A percentile compares a stretch with the other conserved stretches of the same genome.
Conservation (phyloP, 30 jellyfish, hydroid and myxozoan species). For the Hydractinia echinata region DNA sequence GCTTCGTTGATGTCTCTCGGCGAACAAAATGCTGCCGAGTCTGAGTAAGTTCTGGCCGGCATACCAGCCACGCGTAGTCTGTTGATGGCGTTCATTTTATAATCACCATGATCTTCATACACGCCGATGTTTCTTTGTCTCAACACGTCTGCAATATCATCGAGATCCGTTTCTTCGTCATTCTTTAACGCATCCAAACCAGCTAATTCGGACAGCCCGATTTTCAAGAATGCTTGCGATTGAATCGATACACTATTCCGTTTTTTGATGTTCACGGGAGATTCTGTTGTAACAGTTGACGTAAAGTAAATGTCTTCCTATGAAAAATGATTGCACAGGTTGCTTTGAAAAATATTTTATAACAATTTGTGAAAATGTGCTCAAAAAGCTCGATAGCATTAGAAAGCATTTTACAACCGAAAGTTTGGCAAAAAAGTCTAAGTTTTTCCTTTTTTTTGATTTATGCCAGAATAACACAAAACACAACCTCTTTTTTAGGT, state of each 20-base stretch:
- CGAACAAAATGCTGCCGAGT: constrained; percentile 22
- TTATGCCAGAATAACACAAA: no score
- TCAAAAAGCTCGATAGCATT: no score
- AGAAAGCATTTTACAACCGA: no score
- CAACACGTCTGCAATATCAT: not conserved
- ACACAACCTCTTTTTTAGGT: no score
- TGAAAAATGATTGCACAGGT: not conserved
- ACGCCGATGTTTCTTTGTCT: constrained; percentile 32
- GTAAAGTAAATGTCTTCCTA: constrained; percentile 37
- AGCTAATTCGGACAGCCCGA: constrained; percentile 43
- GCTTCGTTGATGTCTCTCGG: not conserved
- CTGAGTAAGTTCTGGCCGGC: constrained; percentile 18
- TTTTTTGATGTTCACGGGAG: not conserved
- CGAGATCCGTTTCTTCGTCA: constrained; percentile 23
- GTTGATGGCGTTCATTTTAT: not conserved
- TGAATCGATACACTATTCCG: not conserved
- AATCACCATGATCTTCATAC: constrained; percentile 14
- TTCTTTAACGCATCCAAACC: not conserved
- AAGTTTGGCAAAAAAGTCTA: no score
- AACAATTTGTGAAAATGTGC: no score
- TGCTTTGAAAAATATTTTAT: no score
- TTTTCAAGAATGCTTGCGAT: constrained; percentile 38
- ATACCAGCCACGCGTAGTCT: not conserved
- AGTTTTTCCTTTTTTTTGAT: no score
- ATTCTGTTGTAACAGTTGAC: constrained; percentile 2